Evolutionary conservation across 1,140 invertebrate species (phyloP).

Genomic region (Bombus picipes): DNA sequence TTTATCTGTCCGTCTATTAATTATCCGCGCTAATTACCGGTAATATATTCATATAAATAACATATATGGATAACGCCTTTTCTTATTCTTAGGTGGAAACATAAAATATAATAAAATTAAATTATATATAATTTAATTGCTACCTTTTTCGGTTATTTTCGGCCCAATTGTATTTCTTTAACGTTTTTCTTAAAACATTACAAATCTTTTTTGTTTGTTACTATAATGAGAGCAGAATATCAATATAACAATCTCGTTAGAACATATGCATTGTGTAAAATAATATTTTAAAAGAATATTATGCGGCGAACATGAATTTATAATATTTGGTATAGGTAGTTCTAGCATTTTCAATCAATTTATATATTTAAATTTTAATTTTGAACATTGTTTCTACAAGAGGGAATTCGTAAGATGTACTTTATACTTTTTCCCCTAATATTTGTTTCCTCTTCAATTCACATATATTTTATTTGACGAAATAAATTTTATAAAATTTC

Average conservation of each 20-base stretch:
- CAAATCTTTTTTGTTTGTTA: neutral
- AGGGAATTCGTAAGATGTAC: neutral
- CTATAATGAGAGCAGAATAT: neutral
- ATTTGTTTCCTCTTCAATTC: neutral
- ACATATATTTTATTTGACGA: no score
- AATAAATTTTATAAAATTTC: neutral
- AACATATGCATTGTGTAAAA: neutral
- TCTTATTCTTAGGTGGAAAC: neutral
- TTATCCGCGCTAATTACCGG: slow-evolving; percentile 38
- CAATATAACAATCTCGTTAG: neutral
- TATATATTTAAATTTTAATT: neutral
- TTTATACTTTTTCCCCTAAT: neutral
- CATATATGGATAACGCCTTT: neutral
- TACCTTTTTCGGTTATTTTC: no score
- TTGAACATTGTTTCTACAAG: neutral
- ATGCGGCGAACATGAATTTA: neutral
- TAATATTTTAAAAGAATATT: neutral
- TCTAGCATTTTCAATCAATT: neutral
- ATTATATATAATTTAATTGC: neutral
- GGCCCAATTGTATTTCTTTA: no score
- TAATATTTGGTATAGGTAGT: no score
- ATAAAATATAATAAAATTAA: neutral
- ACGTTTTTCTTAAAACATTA: no score
- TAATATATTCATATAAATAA: neutral
- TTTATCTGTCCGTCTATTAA: slow-evolving; percentile 28